phyloP scores from a whole-genome alignment of 2,888 invertebrate genomes.

The Chaetoderma sp. region DNA sequence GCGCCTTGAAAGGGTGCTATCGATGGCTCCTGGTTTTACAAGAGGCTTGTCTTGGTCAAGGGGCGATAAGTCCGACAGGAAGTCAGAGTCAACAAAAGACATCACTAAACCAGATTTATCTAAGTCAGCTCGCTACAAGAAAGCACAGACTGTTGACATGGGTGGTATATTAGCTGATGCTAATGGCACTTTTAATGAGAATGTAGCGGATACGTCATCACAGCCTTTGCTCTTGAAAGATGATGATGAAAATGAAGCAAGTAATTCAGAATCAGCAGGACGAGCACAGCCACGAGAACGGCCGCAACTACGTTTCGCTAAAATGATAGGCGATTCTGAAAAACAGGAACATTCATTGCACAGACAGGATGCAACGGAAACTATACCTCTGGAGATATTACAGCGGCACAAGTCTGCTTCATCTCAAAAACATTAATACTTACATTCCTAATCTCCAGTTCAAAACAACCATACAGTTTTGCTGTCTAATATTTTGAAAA shows the following conservation, averaged over 20 bases:
- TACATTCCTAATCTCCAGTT: too few relatives aligned
- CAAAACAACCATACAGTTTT: too few relatives aligned
- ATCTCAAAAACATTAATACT: too few relatives aligned
- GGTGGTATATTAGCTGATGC: constrained; percentile 1
- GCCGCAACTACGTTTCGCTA: too few relatives aligned
- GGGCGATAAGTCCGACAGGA: neutral
- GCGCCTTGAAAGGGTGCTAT: constrained; percentile 3
- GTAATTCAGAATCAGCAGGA: neutral
- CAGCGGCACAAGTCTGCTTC: too few relatives aligned
- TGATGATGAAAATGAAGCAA: neutral
- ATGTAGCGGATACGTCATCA: too few relatives aligned
- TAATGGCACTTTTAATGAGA: too few relatives aligned
- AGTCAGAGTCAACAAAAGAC: neutral
- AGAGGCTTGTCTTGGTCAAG: constrained; percentile 9
- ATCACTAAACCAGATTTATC: too few relatives aligned
- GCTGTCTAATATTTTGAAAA: too few relatives aligned
- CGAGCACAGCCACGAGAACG: neutral
- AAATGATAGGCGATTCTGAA: too few relatives aligned
- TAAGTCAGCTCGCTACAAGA: too few relatives aligned
- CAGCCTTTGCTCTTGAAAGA: neutral
- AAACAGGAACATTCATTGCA: neutral
- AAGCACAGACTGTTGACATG: constrained; percentile 4
- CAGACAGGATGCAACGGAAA: constrained; percentile 10
- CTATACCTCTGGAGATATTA: constrained; percentile 10
- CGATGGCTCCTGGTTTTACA: neutral